Evolutionary conservation across 2,888 invertebrate genomes (phyloP).

Genomic region (Lepidocyrtoides sp.): DNA sequence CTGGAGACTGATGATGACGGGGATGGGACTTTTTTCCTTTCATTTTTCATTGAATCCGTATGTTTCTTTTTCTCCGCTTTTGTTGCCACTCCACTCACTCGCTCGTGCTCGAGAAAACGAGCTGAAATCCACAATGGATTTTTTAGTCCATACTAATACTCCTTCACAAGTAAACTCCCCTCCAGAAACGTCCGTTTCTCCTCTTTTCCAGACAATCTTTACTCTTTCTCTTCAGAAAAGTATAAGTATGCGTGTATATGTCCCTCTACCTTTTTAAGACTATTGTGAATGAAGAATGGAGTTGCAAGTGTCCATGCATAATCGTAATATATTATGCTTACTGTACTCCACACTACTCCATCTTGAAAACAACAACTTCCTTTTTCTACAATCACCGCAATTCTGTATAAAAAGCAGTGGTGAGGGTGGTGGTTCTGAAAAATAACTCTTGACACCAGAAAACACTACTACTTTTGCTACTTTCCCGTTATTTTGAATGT

Average conservation of each 20-base stretch:
- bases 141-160: neutral
- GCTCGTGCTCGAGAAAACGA: neutral
- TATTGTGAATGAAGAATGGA: neutral
- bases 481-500: conserved; percentile 9
- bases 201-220: neutral
- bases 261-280: neutral
- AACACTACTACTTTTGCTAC: neutral
- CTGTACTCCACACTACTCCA: neutral
- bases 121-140: neutral
- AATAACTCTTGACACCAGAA: conserved; percentile 64
- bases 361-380: neutral
- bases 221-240: neutral
- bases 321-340: conserved; percentile 31
- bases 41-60: neutral
- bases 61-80: neutral
- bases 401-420: neutral
- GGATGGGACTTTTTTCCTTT: neutral
- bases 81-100: neutral
- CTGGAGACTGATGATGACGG: conserved; percentile 50
- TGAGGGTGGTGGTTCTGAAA: neutral
- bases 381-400: neutral
- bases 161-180: neutral
- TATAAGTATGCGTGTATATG: neutral
- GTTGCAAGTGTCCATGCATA: conserved; percentile 54
- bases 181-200: neutral